Evolutionary conservation across 2,888 invertebrate genomes (phyloP), one percentile per base, ranked within the genome.

Genomic region (Sinhomidia bicolor): DNA sequence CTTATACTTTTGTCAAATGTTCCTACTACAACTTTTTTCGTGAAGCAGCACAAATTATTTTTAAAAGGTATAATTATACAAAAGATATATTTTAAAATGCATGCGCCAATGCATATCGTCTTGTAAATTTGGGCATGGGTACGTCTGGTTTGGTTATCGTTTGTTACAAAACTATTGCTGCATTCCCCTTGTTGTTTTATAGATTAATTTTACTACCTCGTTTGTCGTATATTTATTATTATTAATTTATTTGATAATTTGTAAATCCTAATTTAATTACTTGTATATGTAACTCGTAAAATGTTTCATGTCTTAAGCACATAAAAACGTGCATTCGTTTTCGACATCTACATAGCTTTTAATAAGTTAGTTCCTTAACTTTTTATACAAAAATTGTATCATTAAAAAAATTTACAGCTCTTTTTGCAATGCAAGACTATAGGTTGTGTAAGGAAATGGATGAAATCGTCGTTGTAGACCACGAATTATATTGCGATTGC

Each of bases 401-500:
- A 14, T 23, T 26, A 23, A 23, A 23, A 29, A 26, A 51, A 26
- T 47, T 76, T 76, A 9, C 14, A 20, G 12, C 9, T 57, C 17
- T 23, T 78, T 20, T 41, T 41, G n/a, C 10, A 20, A 44, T 71
- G 44, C 71, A 41, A 71, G 71, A 23, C 26, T 32, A n/a, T 68
- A 76, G 54, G 54, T 54, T 57, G 57, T 78, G 78, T 78, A 57
- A 32, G 20, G 36, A 57, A 41, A 0, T 20, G 36, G 57, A 62
- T 62, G 62, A 80, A 80, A 60, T 80, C 80, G 80, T 80, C 62
- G 80, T 80, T 80, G 60, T 80, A 80, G 62, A 80, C 80, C 62
- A 62, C 62, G 80, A 62, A 80, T 80, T 80, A 44, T 26, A 80
- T 62, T 60, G 44, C 29, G 80, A 80, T 62, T 60, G 44, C 29